Conservation (phyloP, 2,113 vertebrate genomes). For the Euleptes europaea region DNA sequence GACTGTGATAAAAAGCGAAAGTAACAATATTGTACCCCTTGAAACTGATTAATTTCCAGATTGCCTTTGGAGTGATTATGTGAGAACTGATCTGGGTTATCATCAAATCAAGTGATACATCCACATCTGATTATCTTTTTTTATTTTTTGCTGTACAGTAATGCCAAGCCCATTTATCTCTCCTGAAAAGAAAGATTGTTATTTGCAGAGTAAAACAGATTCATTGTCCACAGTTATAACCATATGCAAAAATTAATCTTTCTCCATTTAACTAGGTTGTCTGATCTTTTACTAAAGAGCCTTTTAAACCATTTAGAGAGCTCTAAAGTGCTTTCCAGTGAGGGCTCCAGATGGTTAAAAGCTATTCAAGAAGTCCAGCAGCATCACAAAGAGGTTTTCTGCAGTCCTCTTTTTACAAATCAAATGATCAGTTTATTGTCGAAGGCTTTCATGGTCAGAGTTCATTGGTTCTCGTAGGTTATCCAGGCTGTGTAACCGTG, state of each 20-base stretch:
- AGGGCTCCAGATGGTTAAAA: constrained; percentile 8
- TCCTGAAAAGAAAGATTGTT: not conserved
- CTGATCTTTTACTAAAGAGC: constrained; percentile 9
- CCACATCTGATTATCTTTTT: not conserved
- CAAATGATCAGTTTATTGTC: too few species aligned
- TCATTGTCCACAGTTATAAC: not conserved
- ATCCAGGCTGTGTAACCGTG: too few species aligned
- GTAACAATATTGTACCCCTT: not conserved
- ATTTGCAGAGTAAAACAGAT: not conserved
- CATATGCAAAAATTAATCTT: not conserved
- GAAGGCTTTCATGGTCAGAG: too few species aligned
- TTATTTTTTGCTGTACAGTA: not conserved
- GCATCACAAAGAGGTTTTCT: not conserved
- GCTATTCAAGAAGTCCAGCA: not conserved
- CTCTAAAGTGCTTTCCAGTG: not conserved
- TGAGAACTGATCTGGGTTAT: not conserved
- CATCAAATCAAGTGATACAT: not conserved
- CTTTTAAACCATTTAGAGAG: not conserved
- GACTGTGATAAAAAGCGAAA: not conserved
- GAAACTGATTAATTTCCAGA: constrained; percentile 1
- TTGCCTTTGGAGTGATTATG: not conserved
- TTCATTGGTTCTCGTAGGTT: too few species aligned
- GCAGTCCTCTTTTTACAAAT: constrained; percentile 1
- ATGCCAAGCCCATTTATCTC: not conserved
- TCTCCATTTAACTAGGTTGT: not conserved